phyloP scores from a whole-genome alignment of 2,797 vertebrate species.

The Eulemur mongoz region DNA sequence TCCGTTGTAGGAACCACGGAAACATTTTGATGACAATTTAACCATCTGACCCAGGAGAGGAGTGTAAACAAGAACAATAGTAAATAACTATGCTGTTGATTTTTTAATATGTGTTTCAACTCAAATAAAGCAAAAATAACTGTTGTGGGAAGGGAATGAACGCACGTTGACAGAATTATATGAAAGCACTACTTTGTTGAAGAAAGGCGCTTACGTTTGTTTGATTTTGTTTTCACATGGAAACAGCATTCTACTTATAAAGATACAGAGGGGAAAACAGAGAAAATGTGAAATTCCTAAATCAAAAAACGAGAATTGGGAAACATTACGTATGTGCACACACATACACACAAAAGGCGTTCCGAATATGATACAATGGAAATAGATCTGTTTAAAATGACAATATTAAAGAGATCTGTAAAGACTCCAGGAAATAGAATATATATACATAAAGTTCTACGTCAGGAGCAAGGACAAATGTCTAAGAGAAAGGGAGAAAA shows the following conservation, averaged over 20 bases:
- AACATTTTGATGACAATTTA: background rate
- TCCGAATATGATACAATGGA: background rate
- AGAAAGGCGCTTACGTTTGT: background rate
- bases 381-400: background rate
- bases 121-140: slow-evolving; percentile 9
- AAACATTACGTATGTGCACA: background rate
- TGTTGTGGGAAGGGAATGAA: background rate
- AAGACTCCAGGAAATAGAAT: background rate
- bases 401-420: background rate
- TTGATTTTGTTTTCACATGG: background rate
- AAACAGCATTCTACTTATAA: background rate
- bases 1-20: background rate
- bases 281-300: background rate
- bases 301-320: background rate
- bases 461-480: background rate
- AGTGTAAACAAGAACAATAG: background rate
- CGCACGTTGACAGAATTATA: background rate
- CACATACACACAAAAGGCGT: background rate
- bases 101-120: background rate
- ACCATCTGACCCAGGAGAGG: background rate
- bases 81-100: background rate
- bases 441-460: background rate
- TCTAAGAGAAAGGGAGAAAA: background rate
- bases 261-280: no score
- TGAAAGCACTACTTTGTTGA: background rate